Evolutionary conservation across 2,888 invertebrate genomes (phyloP).

Genomic region (Drosophila mettleri): DNA sequence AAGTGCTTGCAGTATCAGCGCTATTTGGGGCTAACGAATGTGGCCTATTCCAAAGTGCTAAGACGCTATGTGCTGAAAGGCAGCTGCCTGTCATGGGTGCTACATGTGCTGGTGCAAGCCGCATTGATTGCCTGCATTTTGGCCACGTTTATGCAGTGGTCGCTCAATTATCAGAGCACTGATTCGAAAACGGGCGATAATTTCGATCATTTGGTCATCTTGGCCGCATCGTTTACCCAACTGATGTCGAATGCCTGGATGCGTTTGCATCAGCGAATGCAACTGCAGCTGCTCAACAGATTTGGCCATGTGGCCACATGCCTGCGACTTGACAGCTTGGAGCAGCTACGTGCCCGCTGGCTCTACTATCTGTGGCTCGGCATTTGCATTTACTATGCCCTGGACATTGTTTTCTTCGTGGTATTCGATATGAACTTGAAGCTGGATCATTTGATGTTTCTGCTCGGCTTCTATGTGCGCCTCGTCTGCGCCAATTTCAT

Average conservation of each 20-base stretch:
- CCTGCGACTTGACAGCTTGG: slow-evolving; percentile 4
- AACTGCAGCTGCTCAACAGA: slow-evolving; percentile 30
- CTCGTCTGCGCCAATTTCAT: slow-evolving; percentile 48
- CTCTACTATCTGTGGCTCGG: slow-evolving; percentile 41
- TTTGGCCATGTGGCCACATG: slow-evolving; percentile 7
- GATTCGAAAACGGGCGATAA: slow-evolving; percentile 21
- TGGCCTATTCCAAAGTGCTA: slow-evolving; percentile 22
- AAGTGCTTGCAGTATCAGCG: slow-evolving; percentile 53
- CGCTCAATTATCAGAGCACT: slow-evolving; percentile 27
- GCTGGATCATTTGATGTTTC: neutral
- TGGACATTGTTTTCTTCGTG: slow-evolving; percentile 2
- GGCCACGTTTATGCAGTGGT: slow-evolving; percentile 10
- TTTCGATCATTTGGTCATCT: slow-evolving; percentile 50
- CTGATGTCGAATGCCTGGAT: slow-evolving; percentile 53
- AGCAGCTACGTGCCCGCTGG: slow-evolving; percentile 3
- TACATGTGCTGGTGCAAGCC: slow-evolving; percentile 13
- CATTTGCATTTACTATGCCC: slow-evolving; percentile 11
- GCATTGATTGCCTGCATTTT: slow-evolving; percentile 28
- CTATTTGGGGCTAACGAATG: slow-evolving; percentile 49
- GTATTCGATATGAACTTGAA: neutral
- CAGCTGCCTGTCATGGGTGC: slow-evolving; percentile 10
- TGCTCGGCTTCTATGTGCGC: slow-evolving; percentile 32
- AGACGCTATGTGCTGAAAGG: slow-evolving; percentile 24
- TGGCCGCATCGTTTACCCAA: slow-evolving; percentile 31
- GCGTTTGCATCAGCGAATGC: slow-evolving; percentile 40